These are phyloP conservation scores for Aphelenchoides avenae DNA, from an alignment of 1,140 invertebrate species.

Conservation along the genomic window DNA sequence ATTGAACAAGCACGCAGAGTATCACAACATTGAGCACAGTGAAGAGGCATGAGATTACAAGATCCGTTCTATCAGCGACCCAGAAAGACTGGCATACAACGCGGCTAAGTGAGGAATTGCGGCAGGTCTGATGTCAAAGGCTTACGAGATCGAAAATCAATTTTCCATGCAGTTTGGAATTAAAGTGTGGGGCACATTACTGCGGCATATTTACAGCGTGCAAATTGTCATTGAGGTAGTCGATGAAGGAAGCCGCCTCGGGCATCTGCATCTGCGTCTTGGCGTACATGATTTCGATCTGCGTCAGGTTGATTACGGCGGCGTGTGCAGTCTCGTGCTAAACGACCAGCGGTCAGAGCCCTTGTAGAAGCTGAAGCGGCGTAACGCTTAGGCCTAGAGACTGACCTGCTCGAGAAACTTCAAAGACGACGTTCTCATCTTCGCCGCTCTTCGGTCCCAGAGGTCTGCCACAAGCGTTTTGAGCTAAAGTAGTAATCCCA, in stretches of 20 bases:
- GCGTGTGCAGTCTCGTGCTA: constrained; percentile 66
- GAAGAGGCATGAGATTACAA: too few species aligned
- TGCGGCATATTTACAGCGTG: too few species aligned
- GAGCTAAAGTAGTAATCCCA: constrained; percentile 27
- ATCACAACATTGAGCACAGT: too few species aligned
- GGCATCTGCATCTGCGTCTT: constrained; percentile 80
- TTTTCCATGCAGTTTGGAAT: not conserved
- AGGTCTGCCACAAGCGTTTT: constrained; percentile 68
- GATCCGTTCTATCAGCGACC: constrained; percentile 1
- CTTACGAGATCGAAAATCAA: not conserved
- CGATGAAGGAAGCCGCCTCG: constrained; percentile 76
- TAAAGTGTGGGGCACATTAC: too few species aligned
- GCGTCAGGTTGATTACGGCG: constrained; percentile 80
- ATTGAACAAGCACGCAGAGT: too few species aligned
- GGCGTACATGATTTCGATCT: constrained; percentile 85
- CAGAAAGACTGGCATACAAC: constrained; percentile 14
- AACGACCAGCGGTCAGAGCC: constrained; percentile 11
- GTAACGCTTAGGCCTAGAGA: constrained; percentile 58
- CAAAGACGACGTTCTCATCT: constrained; percentile 84
- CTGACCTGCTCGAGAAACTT: constrained; percentile 75
- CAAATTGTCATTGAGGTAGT: constrained; percentile 46
- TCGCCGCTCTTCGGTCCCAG: constrained; percentile 87
- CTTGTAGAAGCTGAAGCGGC: constrained; percentile 1
- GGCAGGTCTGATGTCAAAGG: constrained; percentile 1
- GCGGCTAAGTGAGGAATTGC: not conserved